These are phyloP conservation scores for Siniperca knerii DNA, from an alignment of 2,113 vertebrate species.

Conservation along the genomic window DNA sequence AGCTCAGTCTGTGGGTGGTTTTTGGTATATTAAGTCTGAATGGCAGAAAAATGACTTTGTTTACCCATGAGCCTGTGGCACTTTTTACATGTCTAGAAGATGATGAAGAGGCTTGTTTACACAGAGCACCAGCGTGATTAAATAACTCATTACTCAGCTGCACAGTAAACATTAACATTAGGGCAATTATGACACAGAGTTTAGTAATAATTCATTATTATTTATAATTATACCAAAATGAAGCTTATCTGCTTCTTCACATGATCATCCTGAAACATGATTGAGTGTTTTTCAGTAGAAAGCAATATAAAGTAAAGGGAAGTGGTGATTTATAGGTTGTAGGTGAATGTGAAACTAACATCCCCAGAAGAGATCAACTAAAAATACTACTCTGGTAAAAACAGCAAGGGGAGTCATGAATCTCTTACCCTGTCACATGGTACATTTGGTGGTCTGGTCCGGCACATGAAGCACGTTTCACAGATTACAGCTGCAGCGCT, in stretches of 20 bases:
- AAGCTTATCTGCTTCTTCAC: not conserved
- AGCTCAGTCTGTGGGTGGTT: conserved; percentile 15
- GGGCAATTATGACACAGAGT: conserved; percentile 24
- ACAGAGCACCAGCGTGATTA: conserved; percentile 5
- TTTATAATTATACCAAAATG: not conserved
- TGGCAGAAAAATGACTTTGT: conserved; percentile 34
- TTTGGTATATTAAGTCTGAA: conserved; percentile 23
- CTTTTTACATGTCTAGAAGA: conserved; percentile 18
- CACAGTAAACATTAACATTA: conserved; percentile 32
- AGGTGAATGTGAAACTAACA: conserved; percentile 12
- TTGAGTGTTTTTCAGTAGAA: not conserved
- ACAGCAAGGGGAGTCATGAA: not conserved
- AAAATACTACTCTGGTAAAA: conserved; percentile 10
- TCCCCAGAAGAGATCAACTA: conserved; percentile 1
- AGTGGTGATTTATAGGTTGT: not conserved
- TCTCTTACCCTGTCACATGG: conserved; percentile 46
- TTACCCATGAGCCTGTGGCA: conserved; percentile 11
- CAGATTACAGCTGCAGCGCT: conserved; percentile 62
- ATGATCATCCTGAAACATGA: not conserved
- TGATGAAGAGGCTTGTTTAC: conserved; percentile 47
- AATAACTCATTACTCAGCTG: conserved; percentile 21
- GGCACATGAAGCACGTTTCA: conserved; percentile 66
- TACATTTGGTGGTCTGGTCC: conserved; percentile 21
- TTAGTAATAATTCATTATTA: not conserved
- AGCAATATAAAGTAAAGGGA: not conserved